Base-by-base conservation (phyloP, 2,113 vertebrate genomes). In the Lepus europaeus region DNA sequence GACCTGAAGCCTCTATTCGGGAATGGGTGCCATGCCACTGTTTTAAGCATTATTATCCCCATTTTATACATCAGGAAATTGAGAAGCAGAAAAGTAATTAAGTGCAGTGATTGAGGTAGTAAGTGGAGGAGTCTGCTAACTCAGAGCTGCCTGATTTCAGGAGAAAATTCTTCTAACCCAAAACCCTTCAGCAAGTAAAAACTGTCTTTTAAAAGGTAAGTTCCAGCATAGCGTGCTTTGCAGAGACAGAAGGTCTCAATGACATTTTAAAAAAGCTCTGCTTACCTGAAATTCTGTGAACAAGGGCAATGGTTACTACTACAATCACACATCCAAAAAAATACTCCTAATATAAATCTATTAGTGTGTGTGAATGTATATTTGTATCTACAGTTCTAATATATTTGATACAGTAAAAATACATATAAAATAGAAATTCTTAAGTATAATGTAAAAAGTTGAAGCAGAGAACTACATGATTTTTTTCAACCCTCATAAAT, bases 281-380 rank as follows among this genome's bases (percentile, higher is more conserved):
- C 31, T 91, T 56, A 66, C 29, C 51, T 61, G 73, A 86, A 78
- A 92, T 78, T 49, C 73, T 79, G 29, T 78, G 51, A 86, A 25
- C 13, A 39, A 78, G 29, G 78, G 31, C 36, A 69, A 3, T 68
- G 16, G 31, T 36, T 66, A 53, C 27, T 72, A 56, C 14, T 78
- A 86, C 6, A 33, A 69, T 27, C 51, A 69, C 29, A 31, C 49
- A 66, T 2, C 29, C 74, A 90, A 73, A 51, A 73, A 91, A 74
- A 51, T 74, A 74, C 33, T 23, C 29, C 11, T 64, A 56, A 45
- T 31, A 17, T 29, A 56, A 86, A 17, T 39, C 39, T 61, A 73
- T n/a, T 86, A 86, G 84, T 19, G 27, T 22, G 64, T 3, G 64
- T 20, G 45, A 0, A 39, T 31, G 10, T 29, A 84, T 10, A 73